Evolutionary conservation across 1,140 invertebrate species (phyloP), one percentile per base, ranked within the genome.

Genomic region (Habropoda laboriosa): DNA sequence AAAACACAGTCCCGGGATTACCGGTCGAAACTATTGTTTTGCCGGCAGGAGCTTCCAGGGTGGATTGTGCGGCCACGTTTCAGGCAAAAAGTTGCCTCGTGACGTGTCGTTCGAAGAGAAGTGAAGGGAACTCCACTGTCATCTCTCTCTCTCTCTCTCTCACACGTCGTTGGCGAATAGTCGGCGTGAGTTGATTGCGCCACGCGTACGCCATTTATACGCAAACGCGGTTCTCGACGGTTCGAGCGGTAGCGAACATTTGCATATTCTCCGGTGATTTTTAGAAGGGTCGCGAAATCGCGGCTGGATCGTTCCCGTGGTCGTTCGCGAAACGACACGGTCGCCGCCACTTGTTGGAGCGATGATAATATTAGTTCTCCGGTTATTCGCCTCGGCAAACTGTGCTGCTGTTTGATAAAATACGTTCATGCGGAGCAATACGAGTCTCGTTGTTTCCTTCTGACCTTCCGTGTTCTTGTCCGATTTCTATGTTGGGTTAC

Each of bases 11-110:
- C 35, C n/a, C 51, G 18, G 64, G 71, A 81, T 83, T 86, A 78
- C 79, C 51, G 57, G 77, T 81, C 42, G 80, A 80, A 87, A 81
- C 76, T 81, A 86, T 86, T 81, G 81, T 86, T 86, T 84, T 84
- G 81, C 80, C 60, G n/a, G n/a, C n/a, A 42, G 42, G 40, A 67
- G 45, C 45, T 27, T 67, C 32, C 73, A 35, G 67, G n/a, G 67
- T 68, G 80, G 79, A 86, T 87, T 86, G 75, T 64, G 32, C 49
- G 51, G 57, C 47, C 49, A 13, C 21, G 40, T 3, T 10, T 4
- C 18, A 16, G 30, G 70, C 64, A 82, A 82, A 79, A 84, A 82
- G 47, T 42, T 47, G 10, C 49, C 3, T 45, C 7, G 53, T 55
- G 24, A 27, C 53, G 42, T 32, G 76, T 35, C 7, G 53, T 55